Evolutionary conservation across 2,888 invertebrate species (phyloP).

Genomic region (Tipula confusa): DNA sequence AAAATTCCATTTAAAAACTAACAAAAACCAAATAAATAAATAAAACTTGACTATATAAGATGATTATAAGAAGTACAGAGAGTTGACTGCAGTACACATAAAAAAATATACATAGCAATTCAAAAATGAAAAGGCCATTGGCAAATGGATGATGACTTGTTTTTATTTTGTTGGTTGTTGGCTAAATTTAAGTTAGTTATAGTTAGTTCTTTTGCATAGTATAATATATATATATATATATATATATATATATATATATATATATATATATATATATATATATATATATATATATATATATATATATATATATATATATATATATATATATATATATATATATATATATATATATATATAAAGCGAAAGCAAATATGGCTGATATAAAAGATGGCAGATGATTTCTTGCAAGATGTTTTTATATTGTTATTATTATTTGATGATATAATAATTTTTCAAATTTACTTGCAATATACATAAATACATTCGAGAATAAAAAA

Average conservation of each 20-base stretch:
- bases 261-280: no score
- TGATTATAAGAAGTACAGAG: slow-evolving; percentile 25
- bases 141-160: slow-evolving; percentile 21
- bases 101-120: not conserved
- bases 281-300: no score
- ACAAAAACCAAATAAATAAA: slow-evolving; percentile 6
- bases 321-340: no score
- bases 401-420: not conserved
- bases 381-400: not conserved
- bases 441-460: slow-evolving; percentile 6
- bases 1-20: slow-evolving; percentile 20
- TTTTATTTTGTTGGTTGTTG: not conserved
- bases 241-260: no score
- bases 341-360: no score
- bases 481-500: not conserved
- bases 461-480: not conserved
- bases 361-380: not conserved
- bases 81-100: not conserved
- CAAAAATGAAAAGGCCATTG: slow-evolving; percentile 3
- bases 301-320: no score
- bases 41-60: not conserved
- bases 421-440: not conserved
- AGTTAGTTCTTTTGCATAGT: not conserved
- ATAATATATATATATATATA: no score
- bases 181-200: not conserved